Evolutionary conservation across 2,888 invertebrate species (phyloP), one percentile per base, ranked within the genome.

Genomic region (Eumerus sabulonum): DNA sequence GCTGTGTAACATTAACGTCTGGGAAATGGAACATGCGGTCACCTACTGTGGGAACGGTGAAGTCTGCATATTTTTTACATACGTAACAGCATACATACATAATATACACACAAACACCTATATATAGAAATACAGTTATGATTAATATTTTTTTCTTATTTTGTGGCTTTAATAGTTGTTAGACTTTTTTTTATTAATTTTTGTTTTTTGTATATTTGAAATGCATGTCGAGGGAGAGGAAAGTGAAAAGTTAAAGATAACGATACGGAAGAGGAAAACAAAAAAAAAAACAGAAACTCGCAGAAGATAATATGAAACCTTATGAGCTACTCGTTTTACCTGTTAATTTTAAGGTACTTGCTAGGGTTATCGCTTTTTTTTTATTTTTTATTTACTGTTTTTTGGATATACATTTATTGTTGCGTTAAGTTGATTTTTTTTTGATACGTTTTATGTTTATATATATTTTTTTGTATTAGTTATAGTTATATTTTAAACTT

Each of bases 291-390:
- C 44, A 63, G n/a, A n/a, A n/a, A n/a, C 68, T 64, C 68, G 59
- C 64, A 51, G 64, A 40, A 40, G 74, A 74, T 59, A 54, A 47
- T 16, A 64, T 47, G 60, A 68, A 73, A 74, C 68, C 64, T 74
- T 77, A 60, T 79, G 64, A 85, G 87, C 87, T 87, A 87, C 88
- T 86, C 85, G 87, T 86, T 87, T 86, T 87, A 87, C 88, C 87
- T 87, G 87, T 84, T 85, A 85, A 72, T 74, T 82, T 82, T 62
- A 68, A 84, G 85, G 85, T 40, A 40, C 3, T 40, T 51, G 56
- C 53, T 47, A 17, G 54, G 82, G 76, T 84, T 83, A 11, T 83
- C 63, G 74, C 82, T 83, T 71, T 71, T 53, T 73, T 82, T 76
- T 73, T 67, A 56, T 82, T 40, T 53, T 47, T 67, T 36, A 36